phyloP scores from a whole-genome alignment of 64 coral and sea anemone species.

The Dendrophyllia cribrosa region DNA sequence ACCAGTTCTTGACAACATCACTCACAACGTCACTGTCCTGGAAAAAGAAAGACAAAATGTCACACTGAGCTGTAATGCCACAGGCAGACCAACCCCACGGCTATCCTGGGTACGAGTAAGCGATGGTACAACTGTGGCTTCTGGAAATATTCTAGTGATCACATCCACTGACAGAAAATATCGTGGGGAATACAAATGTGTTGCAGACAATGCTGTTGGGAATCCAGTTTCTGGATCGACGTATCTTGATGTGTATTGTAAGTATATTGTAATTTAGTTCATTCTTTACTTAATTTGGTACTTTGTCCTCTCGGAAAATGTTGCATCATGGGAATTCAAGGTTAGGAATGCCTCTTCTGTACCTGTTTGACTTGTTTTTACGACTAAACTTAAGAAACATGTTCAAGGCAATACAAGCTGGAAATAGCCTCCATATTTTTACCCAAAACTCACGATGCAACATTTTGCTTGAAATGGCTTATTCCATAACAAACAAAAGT shows the following conservation, averaged over 20 bases:
- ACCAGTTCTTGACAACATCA: constrained; percentile 14
- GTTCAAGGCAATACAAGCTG: too few relatives aligned
- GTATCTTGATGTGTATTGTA: constrained; percentile 64
- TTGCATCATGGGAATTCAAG: too few relatives aligned
- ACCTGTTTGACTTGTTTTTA: too few relatives aligned
- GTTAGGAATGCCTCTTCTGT: too few relatives aligned
- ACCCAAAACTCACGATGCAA: too few relatives aligned
- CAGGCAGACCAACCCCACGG: constrained; percentile 47
- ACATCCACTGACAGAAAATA: constrained; percentile 1
- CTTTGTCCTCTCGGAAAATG: too few relatives aligned
- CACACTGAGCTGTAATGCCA: constrained; percentile 73
- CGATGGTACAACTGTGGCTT: constrained; percentile 5
- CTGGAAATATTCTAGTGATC: neutral
- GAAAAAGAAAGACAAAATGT: constrained; percentile 1
- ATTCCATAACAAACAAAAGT: too few relatives aligned
- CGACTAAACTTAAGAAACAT: too few relatives aligned
- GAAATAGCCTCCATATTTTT: too few relatives aligned
- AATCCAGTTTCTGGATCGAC: constrained; percentile 5
- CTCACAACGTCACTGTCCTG: constrained; percentile 27
- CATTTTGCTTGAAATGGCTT: too few relatives aligned
- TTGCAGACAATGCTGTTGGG: constrained; percentile 73
- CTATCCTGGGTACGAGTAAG: constrained; percentile 62
- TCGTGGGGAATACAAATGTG: constrained; percentile 67
- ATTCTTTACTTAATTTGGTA: too few relatives aligned
- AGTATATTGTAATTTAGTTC: neutral